These are phyloP conservation scores for Tinea semifulvella DNA, from an alignment of 2,888 invertebrate species.

Conservation along the genomic window DNA sequence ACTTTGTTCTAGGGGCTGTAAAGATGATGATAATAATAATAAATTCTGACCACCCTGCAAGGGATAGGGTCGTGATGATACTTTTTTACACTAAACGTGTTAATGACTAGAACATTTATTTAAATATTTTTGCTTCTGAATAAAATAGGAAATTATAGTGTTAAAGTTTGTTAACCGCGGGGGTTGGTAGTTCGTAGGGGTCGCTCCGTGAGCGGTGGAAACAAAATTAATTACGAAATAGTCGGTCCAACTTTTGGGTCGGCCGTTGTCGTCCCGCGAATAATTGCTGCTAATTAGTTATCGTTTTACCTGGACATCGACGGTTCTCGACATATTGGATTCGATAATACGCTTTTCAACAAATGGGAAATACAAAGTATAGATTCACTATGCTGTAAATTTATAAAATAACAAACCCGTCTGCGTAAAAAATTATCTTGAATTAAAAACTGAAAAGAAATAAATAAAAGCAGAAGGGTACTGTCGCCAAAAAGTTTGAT, in stretches of 20 bases:
- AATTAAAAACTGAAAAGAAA: too few relatives aligned
- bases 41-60: too few relatives aligned
- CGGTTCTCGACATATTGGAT: neutral
- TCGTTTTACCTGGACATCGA: constrained; percentile 33
- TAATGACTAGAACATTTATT: too few relatives aligned
- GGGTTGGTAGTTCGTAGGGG: constrained; percentile 21
- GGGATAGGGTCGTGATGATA: too few relatives aligned
- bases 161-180: constrained; percentile 15
- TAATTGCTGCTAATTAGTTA: constrained; percentile 61
- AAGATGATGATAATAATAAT: neutral
- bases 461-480: too few relatives aligned
- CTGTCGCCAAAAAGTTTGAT: too few relatives aligned
- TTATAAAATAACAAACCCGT: neutral
- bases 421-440: too few relatives aligned
- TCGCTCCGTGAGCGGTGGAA: constrained; percentile 35
- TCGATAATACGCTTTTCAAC: neutral
- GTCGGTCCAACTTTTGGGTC: constrained; percentile 49
- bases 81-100: neutral
- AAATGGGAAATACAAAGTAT: too few relatives aligned
- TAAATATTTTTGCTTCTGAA: neutral
- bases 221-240: constrained; percentile 60
- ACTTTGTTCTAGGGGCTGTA: constrained; percentile 8
- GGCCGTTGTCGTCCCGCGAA: constrained; percentile 41
- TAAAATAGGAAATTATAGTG: constrained; percentile 23
- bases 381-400: too few relatives aligned